These are phyloP conservation scores for Apoderus coryli DNA, from an alignment of 2,888 invertebrate genomes.

Conservation along the genomic window DNA sequence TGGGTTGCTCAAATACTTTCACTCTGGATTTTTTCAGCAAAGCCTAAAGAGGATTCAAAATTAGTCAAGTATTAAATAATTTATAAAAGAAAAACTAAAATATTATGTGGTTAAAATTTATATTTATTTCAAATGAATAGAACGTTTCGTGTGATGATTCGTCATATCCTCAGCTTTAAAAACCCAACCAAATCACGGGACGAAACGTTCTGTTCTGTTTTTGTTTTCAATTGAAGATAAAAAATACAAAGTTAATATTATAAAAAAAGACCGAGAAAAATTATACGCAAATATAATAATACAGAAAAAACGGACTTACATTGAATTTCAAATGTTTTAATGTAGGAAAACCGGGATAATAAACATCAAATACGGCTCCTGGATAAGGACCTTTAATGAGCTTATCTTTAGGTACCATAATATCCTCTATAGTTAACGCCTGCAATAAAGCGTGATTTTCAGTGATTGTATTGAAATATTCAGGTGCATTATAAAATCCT, in stretches of 20 bases:
- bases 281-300: too few species aligned
- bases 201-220: background rate
- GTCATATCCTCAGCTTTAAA: background rate
- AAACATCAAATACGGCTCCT: constrained; percentile 49
- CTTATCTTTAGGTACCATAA: constrained; percentile 40
- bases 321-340: constrained; percentile 69
- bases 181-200: background rate
- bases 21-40: constrained; percentile 51
- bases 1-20: constrained; percentile 77
- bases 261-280: too few species aligned
- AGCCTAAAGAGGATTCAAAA: too few species aligned
- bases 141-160: background rate
- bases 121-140: background rate
- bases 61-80: too few species aligned
- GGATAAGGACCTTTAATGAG: constrained; percentile 58
- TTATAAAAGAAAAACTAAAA: too few species aligned
- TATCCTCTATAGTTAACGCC: constrained; percentile 39
- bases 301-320: too few species aligned
- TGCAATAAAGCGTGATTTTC: constrained; percentile 41
- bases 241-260: too few species aligned
- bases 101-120: too few species aligned
- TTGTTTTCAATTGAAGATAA: too few species aligned
- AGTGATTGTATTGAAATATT: constrained; percentile 46
- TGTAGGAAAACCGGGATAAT: constrained; percentile 87
- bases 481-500: constrained; percentile 43